A percentile compares a stretch with the other conserved stretches of the same genome.
Conservation (phyloP, 1,140 invertebrate genomes). For the Aphelinus certus region DNA sequence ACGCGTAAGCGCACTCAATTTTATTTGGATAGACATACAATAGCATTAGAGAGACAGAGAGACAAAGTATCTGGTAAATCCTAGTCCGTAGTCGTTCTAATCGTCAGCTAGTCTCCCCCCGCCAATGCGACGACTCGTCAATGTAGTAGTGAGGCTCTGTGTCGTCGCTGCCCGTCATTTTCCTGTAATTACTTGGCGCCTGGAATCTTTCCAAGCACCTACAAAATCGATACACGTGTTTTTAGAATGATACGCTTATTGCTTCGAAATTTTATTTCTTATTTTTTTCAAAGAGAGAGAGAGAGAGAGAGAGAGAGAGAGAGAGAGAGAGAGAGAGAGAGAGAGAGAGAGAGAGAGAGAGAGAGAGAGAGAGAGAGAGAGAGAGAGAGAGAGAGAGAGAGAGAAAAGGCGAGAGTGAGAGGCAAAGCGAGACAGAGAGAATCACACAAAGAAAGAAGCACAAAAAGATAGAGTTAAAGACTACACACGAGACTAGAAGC, state of each 20-base stretch:
- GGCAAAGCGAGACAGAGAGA: no score
- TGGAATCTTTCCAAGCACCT: constrained; percentile 72
- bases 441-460: no score
- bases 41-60: background rate
- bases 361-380: no score
- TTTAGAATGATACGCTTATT: background rate
- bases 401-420: no score
- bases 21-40: background rate
- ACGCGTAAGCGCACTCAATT: no score
- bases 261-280: background rate
- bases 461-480: no score
- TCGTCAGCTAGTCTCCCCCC: constrained; percentile 31
- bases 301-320: no score
- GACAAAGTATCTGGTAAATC: background rate
- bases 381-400: no score
- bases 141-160: background rate
- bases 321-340: no score
- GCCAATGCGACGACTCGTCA: constrained; percentile 23
- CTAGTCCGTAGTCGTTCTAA: constrained; percentile 30
- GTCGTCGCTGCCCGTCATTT: constrained; percentile 19
- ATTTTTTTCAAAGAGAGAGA: no score
- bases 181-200: constrained; percentile 67
- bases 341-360: no score
- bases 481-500: no score
- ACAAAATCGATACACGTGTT: constrained; percentile 29